Conservation (phyloP, 35 echinoderm and acorn worm genomes). For the Apostichopus californicus region DNA sequence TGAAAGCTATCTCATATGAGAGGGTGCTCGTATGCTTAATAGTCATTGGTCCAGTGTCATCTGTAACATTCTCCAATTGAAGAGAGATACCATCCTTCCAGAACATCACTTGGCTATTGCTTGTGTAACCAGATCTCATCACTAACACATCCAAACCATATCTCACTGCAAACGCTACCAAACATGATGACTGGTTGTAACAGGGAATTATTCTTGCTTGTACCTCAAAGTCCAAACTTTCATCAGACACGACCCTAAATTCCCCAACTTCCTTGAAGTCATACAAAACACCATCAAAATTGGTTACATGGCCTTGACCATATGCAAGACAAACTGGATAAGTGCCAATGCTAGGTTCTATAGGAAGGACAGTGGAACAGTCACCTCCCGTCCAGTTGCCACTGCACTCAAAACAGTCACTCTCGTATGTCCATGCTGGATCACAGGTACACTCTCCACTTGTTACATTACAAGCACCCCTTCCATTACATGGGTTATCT, state of each 20-base stretch:
- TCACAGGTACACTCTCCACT: slow-evolving; percentile 79
- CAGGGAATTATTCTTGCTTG: slow-evolving; percentile 80
- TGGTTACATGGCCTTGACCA: slow-evolving; percentile 85
- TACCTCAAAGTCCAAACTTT: slow-evolving; percentile 30
- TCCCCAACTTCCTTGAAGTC: slow-evolving; percentile 94
- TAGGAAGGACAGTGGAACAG: slow-evolving; percentile 49
- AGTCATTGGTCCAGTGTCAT: slow-evolving; percentile 30
- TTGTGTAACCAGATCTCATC: slow-evolving; percentile 69
- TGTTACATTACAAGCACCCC: slow-evolving; percentile 68
- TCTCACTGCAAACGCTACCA: slow-evolving; percentile 60
- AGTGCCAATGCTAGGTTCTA: slow-evolving; percentile 9
- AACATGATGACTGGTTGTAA: slow-evolving; percentile 73
- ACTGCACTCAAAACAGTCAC: slow-evolving; percentile 77
- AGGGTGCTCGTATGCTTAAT: slow-evolving; percentile 48
- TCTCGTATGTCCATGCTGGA: slow-evolving; percentile 73
- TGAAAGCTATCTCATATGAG: slow-evolving; percentile 47
- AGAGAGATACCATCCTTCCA: slow-evolving; percentile 62
- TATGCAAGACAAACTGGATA: slow-evolving; percentile 67
- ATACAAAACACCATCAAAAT: slow-evolving; percentile 76
- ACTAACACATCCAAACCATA: slow-evolving; percentile 50
- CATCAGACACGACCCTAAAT: slow-evolving; percentile 46
- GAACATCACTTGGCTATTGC: slow-evolving; percentile 48
- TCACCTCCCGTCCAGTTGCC: slow-evolving; percentile 75
- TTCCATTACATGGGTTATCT: slow-evolving; percentile 69
- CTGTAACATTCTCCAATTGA: slow-evolving; percentile 8